phyloP scores from a whole-genome alignment of 2,113 vertebrate genomes.

The Eira barbara region DNA sequence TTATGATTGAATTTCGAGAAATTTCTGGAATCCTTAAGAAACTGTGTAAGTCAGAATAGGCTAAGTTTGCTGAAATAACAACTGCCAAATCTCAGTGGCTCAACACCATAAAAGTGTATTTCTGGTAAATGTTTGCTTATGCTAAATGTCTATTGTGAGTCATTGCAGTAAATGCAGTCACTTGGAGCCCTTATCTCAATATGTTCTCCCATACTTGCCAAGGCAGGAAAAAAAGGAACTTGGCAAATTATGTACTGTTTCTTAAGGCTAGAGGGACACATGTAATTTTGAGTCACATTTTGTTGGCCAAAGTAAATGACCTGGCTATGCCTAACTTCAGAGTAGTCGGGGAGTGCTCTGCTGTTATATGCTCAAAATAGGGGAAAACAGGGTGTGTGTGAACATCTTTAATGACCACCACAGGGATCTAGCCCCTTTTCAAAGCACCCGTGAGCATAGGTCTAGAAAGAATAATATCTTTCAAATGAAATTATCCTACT shows the following conservation, averaged over 20 bases:
- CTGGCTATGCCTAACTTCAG: background rate
- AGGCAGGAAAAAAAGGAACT: background rate
- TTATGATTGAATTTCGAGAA: slow-evolving; percentile 29
- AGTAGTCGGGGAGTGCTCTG: background rate
- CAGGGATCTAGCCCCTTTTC: background rate
- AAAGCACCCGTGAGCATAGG: background rate
- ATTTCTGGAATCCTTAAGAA: background rate
- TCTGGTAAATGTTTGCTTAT: slow-evolving; percentile 32
- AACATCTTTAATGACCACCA: slow-evolving; percentile 23
- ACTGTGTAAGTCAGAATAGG: background rate
- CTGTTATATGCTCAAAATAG: background rate
- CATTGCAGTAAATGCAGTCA: background rate
- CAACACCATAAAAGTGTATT: background rate
- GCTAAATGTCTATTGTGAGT: background rate
- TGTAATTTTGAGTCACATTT: slow-evolving; percentile 20
- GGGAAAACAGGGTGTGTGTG: background rate
- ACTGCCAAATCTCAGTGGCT: background rate
- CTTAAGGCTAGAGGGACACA: background rate
- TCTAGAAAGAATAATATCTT: slow-evolving; percentile 53
- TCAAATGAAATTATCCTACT: slow-evolving; percentile 54
- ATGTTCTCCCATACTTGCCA: background rate
- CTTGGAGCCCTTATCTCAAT: background rate
- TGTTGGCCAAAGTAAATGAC: background rate
- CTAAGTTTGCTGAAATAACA: slow-evolving; percentile 3
- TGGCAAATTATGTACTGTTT: background rate